phyloP scores from a whole-genome alignment of 2,888 invertebrate species.

The Choreutis nemorana region DNA sequence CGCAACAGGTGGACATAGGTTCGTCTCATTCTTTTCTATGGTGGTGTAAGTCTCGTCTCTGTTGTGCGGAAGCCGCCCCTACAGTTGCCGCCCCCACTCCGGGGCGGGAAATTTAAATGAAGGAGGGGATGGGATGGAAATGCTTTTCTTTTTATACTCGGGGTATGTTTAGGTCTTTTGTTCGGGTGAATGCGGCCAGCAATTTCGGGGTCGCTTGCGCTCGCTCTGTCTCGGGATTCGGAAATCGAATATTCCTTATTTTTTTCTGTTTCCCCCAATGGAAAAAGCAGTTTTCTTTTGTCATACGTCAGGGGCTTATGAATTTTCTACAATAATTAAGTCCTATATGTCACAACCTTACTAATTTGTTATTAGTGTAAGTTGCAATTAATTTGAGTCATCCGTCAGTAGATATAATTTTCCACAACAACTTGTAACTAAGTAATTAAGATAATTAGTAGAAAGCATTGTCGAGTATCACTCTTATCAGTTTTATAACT shows the following conservation, averaged over 20 bases:
- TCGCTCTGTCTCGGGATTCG: slow-evolving; percentile 44
- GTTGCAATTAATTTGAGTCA: too few relatives aligned
- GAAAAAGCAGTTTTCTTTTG: too few relatives aligned
- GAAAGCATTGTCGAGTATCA: too few relatives aligned
- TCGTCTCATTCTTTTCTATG: slow-evolving; percentile 64
- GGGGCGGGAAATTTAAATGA: slow-evolving; percentile 63
- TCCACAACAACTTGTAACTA: too few relatives aligned
- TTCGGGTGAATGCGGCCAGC: slow-evolving; percentile 64
- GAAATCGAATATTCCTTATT: slow-evolving; percentile 39
- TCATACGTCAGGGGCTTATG: too few relatives aligned
- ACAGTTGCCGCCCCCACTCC: slow-evolving; percentile 54
- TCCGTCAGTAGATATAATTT: too few relatives aligned
- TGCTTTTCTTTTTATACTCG: slow-evolving; percentile 62
- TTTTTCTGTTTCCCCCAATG: not conserved
- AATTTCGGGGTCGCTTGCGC: slow-evolving; percentile 63
- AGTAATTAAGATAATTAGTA: too few relatives aligned
- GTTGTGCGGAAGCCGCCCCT: slow-evolving; percentile 60
- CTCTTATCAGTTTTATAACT: too few relatives aligned
- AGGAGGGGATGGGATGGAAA: slow-evolving; percentile 58
- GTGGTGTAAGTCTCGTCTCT: slow-evolving; percentile 53
- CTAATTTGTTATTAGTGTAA: too few relatives aligned
- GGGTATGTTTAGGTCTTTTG: slow-evolving; percentile 63
- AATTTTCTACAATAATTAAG: too few relatives aligned
- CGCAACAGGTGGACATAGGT: slow-evolving; percentile 62
- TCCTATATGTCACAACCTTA: too few relatives aligned